Conservation (phyloP, 2,113 vertebrate genomes). For the Prochilodus magdalenae region DNA sequence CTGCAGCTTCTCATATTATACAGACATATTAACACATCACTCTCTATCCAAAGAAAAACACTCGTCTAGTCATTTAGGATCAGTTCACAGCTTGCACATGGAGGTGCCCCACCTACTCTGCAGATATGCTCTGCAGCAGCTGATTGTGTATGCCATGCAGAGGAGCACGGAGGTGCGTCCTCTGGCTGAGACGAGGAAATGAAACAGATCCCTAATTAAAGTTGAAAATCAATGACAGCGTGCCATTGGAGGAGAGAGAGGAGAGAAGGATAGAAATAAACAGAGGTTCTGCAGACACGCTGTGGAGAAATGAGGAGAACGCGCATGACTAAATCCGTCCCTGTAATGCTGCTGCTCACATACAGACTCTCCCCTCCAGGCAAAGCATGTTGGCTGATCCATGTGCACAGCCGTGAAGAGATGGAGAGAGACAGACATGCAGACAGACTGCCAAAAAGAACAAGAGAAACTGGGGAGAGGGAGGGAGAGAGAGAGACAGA, state of each 20-base stretch:
- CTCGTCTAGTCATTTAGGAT: neutral
- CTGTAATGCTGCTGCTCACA: neutral
- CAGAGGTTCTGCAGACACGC: neutral
- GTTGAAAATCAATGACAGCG: constrained; percentile 8
- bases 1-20: no score
- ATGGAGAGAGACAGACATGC: neutral
- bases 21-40: no score
- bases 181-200: neutral
- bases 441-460: no score
- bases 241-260: neutral
- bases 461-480: no score
- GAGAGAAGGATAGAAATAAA: neutral
- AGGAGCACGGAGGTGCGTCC: neutral
- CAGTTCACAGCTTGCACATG: neutral
- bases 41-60: no score
- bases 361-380: constrained; percentile 41
- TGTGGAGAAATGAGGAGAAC: neutral
- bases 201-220: constrained; percentile 4
- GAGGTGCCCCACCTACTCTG: neutral
- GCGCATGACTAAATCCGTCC: neutral
- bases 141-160: constrained; percentile 1
- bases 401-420: constrained; percentile 39
- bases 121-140: neutral
- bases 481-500: no score
- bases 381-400: constrained; percentile 43